These are phyloP conservation scores for Cataglyphis cursor DNA, from an alignment of 2,888 invertebrate species.

Conservation along the genomic window DNA sequence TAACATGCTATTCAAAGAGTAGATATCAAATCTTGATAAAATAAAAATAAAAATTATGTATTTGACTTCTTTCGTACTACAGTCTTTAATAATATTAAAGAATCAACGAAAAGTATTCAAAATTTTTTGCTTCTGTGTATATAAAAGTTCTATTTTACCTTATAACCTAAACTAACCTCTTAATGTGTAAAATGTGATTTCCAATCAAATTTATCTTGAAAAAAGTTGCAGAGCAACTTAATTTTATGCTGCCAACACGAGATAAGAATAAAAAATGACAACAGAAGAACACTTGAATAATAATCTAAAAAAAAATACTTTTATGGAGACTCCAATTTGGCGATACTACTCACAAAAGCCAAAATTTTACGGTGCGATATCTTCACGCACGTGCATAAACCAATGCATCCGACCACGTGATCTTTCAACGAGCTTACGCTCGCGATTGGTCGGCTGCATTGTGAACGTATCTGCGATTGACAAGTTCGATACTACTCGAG, in stretches of 20 bases:
- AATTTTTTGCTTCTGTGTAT: neutral
- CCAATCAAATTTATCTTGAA: neutral
- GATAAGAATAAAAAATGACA: neutral
- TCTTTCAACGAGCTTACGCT: too few relatives aligned
- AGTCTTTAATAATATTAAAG: neutral
- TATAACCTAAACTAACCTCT: neutral
- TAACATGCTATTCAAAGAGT: neutral
- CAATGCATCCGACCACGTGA: too few relatives aligned
- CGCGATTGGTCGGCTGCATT: neutral
- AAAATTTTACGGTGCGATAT: neutral
- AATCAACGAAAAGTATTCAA: neutral
- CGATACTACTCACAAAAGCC: too few relatives aligned
- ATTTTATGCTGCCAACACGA: neutral
- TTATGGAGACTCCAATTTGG: too few relatives aligned
- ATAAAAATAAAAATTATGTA: neutral
- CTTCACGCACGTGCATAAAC: neutral
- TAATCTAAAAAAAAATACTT: neutral
- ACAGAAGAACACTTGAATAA: neutral
- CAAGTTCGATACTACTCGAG: neutral
- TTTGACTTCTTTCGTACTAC: neutral
- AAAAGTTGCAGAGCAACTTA: neutral
- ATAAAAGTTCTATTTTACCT: neutral
- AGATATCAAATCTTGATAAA: neutral
- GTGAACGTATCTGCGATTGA: too few relatives aligned
- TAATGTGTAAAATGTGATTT: neutral